Percentiles rank a stretch among this genome's conserved stretches.
Evolutionary conservation across 2,888 invertebrate genomes (phyloP).

Genomic region (Aelia acuminata): DNA sequence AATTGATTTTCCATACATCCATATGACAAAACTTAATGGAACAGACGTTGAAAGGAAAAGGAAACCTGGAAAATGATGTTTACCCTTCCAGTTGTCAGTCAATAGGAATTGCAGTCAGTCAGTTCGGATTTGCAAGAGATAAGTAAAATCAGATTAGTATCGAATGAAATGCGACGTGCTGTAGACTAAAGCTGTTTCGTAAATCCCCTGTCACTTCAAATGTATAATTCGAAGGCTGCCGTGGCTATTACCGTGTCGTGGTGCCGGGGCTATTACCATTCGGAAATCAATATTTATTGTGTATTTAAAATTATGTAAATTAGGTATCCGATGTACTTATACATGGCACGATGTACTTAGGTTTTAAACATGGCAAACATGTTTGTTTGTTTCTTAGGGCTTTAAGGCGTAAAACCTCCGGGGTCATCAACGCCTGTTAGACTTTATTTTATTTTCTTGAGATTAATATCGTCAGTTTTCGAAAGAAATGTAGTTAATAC

Average conservation of each 20-base stretch:
- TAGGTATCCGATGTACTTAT: background rate
- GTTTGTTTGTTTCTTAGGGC: too few species aligned
- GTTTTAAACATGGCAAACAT: background rate
- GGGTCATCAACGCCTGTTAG: too few species aligned
- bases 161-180: background rate
- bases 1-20: too few species aligned
- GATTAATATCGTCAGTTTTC: too few species aligned
- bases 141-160: background rate
- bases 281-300: background rate
- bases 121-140: background rate
- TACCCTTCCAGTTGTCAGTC: background rate
- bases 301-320: background rate
- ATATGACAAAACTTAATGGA: too few species aligned
- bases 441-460: too few species aligned
- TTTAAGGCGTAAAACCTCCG: too few species aligned
- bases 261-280: background rate
- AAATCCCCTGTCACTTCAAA: conserved; percentile 1
- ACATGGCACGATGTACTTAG: too few species aligned
- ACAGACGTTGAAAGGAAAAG: background rate
- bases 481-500: too few species aligned
- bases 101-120: too few species aligned
- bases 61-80: background rate
- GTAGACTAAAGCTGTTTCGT: background rate
- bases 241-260: background rate
- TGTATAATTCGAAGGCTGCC: background rate